A percentile compares a stretch with the other conserved stretches of the same genome.
Conservation (phyloP, 2,888 invertebrate genomes). For the Rhagonycha lutea region DNA sequence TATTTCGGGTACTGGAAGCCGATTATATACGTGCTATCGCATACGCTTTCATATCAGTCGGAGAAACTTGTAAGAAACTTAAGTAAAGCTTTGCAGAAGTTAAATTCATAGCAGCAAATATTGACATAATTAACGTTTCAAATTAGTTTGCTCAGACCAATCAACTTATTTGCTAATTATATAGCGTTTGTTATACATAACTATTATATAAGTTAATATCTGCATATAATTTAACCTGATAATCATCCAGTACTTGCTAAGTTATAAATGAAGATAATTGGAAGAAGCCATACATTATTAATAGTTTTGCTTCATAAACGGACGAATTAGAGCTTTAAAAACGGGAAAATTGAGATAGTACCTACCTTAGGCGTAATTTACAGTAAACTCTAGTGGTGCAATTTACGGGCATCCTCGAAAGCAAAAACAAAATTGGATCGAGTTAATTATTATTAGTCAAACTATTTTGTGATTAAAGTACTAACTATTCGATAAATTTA, state of each 20-base stretch:
- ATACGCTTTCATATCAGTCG: not conserved
- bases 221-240: not conserved
- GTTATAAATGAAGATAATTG: not conserved
- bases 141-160: constrained; percentile 12
- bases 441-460: not conserved
- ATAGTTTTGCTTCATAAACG: too few relatives aligned
- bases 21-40: not conserved
- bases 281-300: not conserved
- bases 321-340: too few relatives aligned
- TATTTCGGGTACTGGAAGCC: not conserved
- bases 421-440: not conserved
- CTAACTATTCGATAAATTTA: not conserved
- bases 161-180: constrained; percentile 9
- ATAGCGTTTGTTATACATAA: not conserved
- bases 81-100: not conserved
- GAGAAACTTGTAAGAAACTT: not conserved
- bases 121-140: not conserved
- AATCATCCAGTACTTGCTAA: not conserved
- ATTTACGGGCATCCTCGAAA: not conserved
- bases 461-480: not conserved
- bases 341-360: not conserved
- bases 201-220: not conserved
- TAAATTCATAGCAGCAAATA: not conserved
- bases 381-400: not conserved
- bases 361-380: too few relatives aligned